A percentile compares a stretch with the other conserved stretches of the same genome.
Conservation (phyloP, 2,888 invertebrate species). For the Ephialtes manifestator region DNA sequence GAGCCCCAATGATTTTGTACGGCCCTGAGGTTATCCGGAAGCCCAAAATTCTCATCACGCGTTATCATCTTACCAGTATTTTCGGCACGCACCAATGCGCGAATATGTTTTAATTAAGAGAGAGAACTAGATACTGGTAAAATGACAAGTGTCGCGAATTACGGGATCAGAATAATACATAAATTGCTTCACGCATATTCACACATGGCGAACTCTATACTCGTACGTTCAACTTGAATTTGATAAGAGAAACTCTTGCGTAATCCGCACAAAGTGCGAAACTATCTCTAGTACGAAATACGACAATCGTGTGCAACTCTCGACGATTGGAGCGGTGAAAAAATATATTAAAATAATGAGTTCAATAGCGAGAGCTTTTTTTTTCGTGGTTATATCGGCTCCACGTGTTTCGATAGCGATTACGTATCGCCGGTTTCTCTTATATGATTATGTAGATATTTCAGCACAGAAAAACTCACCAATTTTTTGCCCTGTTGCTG, state of each 20-base stretch:
- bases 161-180: slow-evolving; percentile 10
- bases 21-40: slow-evolving; percentile 52
- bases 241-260: slow-evolving; percentile 65
- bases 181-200: neutral
- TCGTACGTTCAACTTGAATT: slow-evolving; percentile 22
- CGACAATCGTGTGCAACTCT: slow-evolving; percentile 5
- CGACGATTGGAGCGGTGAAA: neutral
- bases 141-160: slow-evolving; percentile 29
- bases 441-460: neutral
- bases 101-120: neutral
- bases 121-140: neutral
- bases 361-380: neutral
- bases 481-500: neutral
- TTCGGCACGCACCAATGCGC: neutral
- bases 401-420: neutral
- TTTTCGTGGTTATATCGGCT: neutral
- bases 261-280: slow-evolving; percentile 63
- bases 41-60: slow-evolving; percentile 56
- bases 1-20: neutral
- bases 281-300: neutral
- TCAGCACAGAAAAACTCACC: neutral
- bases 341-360: neutral
- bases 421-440: neutral
- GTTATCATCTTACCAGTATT: slow-evolving; percentile 53
- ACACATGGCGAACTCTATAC: too few relatives aligned